Conservation (phyloP, 2,888 invertebrate genomes). For the Troides helena region DNA sequence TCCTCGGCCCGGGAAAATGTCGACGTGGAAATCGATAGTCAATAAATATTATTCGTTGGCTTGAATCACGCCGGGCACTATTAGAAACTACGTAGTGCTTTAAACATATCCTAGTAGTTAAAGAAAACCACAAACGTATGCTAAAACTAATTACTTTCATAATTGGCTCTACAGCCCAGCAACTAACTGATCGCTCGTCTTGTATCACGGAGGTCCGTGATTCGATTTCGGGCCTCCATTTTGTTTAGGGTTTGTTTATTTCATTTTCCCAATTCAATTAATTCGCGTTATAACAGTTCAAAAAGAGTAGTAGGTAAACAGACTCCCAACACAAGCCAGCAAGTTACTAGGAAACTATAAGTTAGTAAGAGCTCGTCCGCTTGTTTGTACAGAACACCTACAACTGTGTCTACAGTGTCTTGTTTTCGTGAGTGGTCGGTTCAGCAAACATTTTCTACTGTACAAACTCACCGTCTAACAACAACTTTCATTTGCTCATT, state of each 20-base stretch:
- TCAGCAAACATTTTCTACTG: constrained; percentile 26
- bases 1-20: constrained; percentile 40
- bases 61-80: constrained; percentile 5
- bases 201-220: no score
- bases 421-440: constrained; percentile 22
- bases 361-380: constrained; percentile 35
- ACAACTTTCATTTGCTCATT: constrained; percentile 27
- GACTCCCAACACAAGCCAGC: constrained; percentile 59
- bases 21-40: constrained; percentile 31
- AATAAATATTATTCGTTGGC: constrained; percentile 29
- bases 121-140: no score
- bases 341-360: constrained; percentile 64
- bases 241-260: no score
- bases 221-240: no score
- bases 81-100: constrained; percentile 5
- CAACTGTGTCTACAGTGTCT: constrained; percentile 23
- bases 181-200: no score
- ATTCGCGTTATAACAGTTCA: no score
- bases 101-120: constrained; percentile 1
- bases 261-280: no score
- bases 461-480: constrained; percentile 23
- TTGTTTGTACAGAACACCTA: constrained; percentile 30
- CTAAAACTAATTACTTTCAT: no score
- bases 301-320: constrained; percentile 37
- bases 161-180: no score